phyloP scores from a whole-genome alignment of 2,113 vertebrate species.

The Ibidorhyncha struthersii region DNA sequence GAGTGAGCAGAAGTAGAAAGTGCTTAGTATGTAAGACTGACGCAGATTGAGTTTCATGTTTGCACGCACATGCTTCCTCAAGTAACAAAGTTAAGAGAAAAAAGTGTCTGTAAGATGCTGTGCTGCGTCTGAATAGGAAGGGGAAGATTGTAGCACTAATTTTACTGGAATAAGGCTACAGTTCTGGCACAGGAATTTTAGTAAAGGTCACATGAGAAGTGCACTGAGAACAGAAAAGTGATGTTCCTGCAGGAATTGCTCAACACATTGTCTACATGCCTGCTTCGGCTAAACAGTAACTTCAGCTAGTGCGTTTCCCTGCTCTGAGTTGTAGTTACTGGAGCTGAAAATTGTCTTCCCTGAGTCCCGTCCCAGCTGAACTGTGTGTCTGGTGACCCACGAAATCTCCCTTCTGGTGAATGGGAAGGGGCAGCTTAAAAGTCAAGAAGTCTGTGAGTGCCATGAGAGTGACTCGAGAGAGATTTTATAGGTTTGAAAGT shows the following conservation, averaged over 20 bases:
- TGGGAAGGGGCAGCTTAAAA: not conserved
- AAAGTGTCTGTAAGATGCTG: not conserved
- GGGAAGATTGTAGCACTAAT: not conserved
- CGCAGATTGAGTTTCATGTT: not conserved
- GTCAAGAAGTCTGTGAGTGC: not conserved
- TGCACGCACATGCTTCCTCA: not conserved
- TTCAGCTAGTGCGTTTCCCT: not conserved
- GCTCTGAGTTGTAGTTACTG: not conserved
- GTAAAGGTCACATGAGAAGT: not conserved
- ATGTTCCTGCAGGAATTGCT: not conserved
- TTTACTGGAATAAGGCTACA: not conserved
- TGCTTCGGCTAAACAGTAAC: not conserved
- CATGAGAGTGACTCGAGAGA: not conserved
- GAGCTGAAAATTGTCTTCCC: not conserved
- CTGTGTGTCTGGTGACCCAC: rapidly evolving
- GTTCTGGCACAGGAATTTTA: not conserved
- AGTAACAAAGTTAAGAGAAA: not conserved
- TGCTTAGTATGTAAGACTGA: not conserved
- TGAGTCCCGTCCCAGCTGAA: not conserved
- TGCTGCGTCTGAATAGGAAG: not conserved
- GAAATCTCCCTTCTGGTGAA: not conserved
- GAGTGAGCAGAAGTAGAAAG: not conserved
- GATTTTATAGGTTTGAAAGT: not conserved
- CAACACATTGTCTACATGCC: not conserved
- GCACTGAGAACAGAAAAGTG: not conserved